Evolutionary conservation across 2,888 invertebrate species (phyloP).

Genomic region (Magallana nippona): DNA sequence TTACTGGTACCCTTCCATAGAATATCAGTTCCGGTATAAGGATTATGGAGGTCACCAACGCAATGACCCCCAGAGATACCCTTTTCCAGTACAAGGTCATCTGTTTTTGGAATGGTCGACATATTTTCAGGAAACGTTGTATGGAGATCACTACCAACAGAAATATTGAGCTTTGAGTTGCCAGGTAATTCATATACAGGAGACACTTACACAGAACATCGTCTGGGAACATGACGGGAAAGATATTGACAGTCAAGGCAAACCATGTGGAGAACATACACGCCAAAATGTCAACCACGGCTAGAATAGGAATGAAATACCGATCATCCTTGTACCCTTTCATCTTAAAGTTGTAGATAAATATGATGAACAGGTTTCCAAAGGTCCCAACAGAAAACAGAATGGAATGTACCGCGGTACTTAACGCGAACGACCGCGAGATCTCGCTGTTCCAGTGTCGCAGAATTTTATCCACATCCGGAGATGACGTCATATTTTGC

Average conservation of each 20-base stretch:
- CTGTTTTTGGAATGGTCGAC: constrained; percentile 42
- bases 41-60: constrained; percentile 18
- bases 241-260: constrained; percentile 26
- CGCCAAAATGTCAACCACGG: constrained; percentile 38
- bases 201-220: constrained; percentile 37
- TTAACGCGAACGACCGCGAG: constrained; percentile 24
- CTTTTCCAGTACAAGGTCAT: constrained; percentile 40
- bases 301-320: constrained; percentile 42
- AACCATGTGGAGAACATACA: constrained; percentile 33
- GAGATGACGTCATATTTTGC: constrained; percentile 11
- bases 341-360: constrained; percentile 38
- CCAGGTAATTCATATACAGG: constrained; percentile 28
- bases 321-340: constrained; percentile 39
- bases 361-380: constrained; percentile 39
- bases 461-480: not conserved
- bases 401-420: constrained; percentile 28
- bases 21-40: constrained; percentile 39
- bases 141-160: constrained; percentile 38
- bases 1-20: constrained; percentile 38
- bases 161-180: constrained; percentile 38
- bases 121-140: constrained; percentile 43
- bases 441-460: constrained; percentile 33
- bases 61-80: not conserved
- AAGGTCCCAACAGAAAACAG: constrained; percentile 38
- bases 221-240: constrained; percentile 41